Base-by-base conservation (phyloP, 2,797 vertebrate species). In the Macrochelys suwanniensis region DNA sequence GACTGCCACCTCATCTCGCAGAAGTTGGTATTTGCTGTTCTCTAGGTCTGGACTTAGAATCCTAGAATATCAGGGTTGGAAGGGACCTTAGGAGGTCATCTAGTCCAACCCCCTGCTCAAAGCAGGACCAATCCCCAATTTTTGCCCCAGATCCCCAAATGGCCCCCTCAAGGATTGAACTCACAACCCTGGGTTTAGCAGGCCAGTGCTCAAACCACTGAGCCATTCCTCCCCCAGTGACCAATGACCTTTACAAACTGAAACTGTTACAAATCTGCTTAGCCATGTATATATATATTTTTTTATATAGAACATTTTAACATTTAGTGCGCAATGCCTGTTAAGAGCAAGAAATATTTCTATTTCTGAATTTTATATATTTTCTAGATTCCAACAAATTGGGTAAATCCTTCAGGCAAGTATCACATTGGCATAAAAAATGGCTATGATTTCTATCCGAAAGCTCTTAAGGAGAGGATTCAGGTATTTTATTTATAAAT, bases 381-480 rank as follows among this genome's bases (percentile, higher is more conserved):
- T 85, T 57, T 94, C 2, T 92, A 99, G 99, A 98, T 99, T 96
- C 99, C 99, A 91, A 81, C 96, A 59, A 97, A 96, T 78, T 99
- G 99, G 99, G 98, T 98, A 97, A 99, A 99, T 98, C 99, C 99
- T 94, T 99, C 99, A 91, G 99, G 99, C 97, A 99, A 98, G 97
- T 99, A 99, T 94, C 99, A 99, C 97, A 99, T 99, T 94, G 99
- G 99, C 98, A 98, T 99, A 97, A 99, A 99, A 99, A 99, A 99
- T 97, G 99, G 99, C 68, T 99, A 99, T 77, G 99, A 99, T 97
- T 99, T 99, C 97, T 99, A 99, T 97, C 99, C 99, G 85, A 99
- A 99, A 98, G 99, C 99, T 94, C 99, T 99, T 47, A 99, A 99
- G 97, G 99, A 99, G 97, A 99, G 99, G 97, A 99, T 99, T 97